These are phyloP conservation scores for Trachemys scripta DNA, from an alignment of 2,113 vertebrate species.

Conservation along the genomic window DNA sequence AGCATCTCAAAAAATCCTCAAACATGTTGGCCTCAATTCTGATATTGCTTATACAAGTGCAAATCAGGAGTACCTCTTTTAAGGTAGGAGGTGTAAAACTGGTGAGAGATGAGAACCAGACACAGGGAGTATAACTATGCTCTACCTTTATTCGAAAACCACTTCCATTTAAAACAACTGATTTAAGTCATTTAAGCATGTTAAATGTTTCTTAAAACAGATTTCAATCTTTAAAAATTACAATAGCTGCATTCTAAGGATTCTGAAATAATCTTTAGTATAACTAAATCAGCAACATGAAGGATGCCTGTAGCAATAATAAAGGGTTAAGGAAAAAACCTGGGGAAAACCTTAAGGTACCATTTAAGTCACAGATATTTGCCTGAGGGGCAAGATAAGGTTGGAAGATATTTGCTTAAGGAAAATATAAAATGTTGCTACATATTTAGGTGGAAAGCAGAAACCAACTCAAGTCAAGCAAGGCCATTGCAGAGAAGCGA, in stretches of 20 bases:
- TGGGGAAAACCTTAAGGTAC: slow-evolving; percentile 47
- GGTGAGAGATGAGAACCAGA: background rate
- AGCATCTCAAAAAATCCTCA: background rate
- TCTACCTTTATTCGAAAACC: background rate
- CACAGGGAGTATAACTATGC: background rate
- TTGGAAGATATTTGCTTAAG: background rate
- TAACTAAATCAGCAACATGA: slow-evolving; percentile 15
- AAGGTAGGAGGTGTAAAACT: background rate
- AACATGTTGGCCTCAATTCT: background rate
- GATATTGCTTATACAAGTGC: background rate
- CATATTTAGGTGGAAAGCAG: slow-evolving; percentile 47
- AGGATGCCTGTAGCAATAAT: slow-evolving; percentile 59
- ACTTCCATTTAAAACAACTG: background rate
- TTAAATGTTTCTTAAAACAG: background rate
- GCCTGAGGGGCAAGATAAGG: slow-evolving; percentile 17
- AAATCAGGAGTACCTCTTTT: background rate
- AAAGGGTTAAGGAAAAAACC: slow-evolving; percentile 11
- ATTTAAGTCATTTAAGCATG: background rate
- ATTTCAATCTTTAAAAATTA: background rate
- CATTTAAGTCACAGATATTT: slow-evolving; percentile 53
- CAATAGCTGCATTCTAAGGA: background rate
- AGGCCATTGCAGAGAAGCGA: background rate
- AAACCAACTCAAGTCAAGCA: slow-evolving; percentile 4
- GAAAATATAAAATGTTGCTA: slow-evolving; percentile 52
- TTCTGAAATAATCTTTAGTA: background rate